Evolutionary conservation across 2,113 vertebrate genomes (phyloP), one percentile per base, ranked within the genome.

Genomic region (Camelus bactrianus): DNA sequence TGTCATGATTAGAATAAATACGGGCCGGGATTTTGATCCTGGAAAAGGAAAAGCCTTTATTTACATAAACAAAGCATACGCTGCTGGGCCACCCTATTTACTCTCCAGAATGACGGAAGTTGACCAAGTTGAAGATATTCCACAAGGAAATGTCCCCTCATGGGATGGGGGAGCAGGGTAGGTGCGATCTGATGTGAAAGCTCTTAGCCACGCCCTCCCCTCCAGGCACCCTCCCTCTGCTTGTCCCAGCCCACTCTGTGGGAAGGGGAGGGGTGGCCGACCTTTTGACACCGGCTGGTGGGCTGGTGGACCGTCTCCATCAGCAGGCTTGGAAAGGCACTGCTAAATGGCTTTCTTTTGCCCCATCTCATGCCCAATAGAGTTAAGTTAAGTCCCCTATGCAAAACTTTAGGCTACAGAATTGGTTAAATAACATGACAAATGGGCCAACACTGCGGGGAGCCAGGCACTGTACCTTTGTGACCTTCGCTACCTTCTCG

Each of bases 1-100:
- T 80, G 54, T 48, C 54, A 58, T 9, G 17, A 80, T 67, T 56
- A 82, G 67, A 93, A 72, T 60, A 54, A 93, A 87, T 32, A 77
- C 50, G 58, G 26, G 32, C 6, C 8, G 2, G 26, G 35, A 58
- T 60, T 79, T 54, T 89, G 65, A 89, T 60, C 38, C 38, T 38
- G 38, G 38, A 38, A 9, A 69, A 67, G 38, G 42, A 70, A 67
- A 46, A 32, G 35, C 2, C 35, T 89, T 84, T n/a, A 58, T 89
- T 84, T n/a, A 58, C 8, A 11, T 81, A 28, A 62, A 46, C 22
- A 8, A 60, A 65, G 72, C 11, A 70, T 62, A 77, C 8, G 50
- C 19, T 16, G 24, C 67, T 24, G 26, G 4, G 11, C 19, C 2
- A 42, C 64, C 16, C 35, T n/a, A 42, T 58, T 72, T 32, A 88